phyloP scores from a whole-genome alignment of 2,797 vertebrate genomes.

The Anniella stebbinsi region DNA sequence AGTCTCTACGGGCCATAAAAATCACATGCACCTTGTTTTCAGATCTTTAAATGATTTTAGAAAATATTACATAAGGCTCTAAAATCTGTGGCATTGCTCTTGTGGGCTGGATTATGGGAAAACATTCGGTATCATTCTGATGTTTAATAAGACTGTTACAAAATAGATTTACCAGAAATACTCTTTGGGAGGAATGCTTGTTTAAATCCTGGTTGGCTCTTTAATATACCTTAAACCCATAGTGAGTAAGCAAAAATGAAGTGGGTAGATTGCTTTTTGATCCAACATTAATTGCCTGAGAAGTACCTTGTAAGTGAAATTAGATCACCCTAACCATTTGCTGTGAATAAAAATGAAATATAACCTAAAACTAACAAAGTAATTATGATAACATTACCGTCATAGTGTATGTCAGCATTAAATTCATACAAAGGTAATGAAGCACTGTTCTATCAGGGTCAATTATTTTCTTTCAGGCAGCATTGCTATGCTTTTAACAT shows the following conservation, averaged over 20 bases:
- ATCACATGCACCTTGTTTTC: background rate
- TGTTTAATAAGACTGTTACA: background rate
- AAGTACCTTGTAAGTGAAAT: slow-evolving; percentile 60
- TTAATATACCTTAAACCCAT: slow-evolving; percentile 41
- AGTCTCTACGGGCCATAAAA: background rate
- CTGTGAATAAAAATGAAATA: slow-evolving; percentile 45
- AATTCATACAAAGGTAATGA: slow-evolving; percentile 43
- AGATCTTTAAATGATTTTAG: background rate
- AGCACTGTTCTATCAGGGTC: slow-evolving; percentile 34
- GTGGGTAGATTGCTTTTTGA: slow-evolving; percentile 13
- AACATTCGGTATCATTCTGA: background rate
- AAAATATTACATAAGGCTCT: background rate
- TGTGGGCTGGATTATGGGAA: background rate
- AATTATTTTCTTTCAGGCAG: slow-evolving; percentile 35
- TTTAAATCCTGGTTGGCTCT: background rate
- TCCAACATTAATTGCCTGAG: slow-evolving; percentile 50
- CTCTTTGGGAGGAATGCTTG: background rate
- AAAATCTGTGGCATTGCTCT: background rate
- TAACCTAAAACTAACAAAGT: slow-evolving; percentile 61
- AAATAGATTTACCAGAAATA: slow-evolving; percentile 4
- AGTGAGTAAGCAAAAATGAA: slow-evolving; percentile 30
- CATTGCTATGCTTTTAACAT: slow-evolving; percentile 20
- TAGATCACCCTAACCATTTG: slow-evolving; percentile 46
- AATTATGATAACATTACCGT: slow-evolving; percentile 59
- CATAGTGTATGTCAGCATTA: slow-evolving; percentile 34